Conservation (phyloP, 1,140 invertebrate species). For the Panulirus ornatus region DNA sequence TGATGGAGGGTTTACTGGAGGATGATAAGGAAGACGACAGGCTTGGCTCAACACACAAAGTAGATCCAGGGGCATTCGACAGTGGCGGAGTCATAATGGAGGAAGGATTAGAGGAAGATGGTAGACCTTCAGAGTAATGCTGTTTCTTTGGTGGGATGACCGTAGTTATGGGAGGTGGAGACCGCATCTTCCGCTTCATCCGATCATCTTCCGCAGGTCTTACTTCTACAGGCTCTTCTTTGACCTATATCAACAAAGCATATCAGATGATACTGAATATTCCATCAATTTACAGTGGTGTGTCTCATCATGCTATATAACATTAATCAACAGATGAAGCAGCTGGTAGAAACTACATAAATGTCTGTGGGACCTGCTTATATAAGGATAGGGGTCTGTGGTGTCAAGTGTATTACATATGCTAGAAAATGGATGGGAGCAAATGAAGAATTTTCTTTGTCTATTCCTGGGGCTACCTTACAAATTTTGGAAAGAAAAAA, state of each 20-base stretch:
- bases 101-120: conserved; percentile 28
- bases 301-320: too few species aligned
- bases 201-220: conserved; percentile 56
- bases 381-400: too few species aligned
- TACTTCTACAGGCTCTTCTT: conserved; percentile 65
- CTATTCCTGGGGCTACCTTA: too few species aligned
- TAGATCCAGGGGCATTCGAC: not conserved
- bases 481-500: too few species aligned
- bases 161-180: conserved; percentile 59
- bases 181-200: conserved; percentile 59
- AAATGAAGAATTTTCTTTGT: too few species aligned
- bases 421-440: too few species aligned
- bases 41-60: not conserved
- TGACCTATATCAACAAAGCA: conserved; percentile 34
- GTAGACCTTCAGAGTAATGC: conserved; percentile 34
- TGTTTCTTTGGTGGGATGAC: conserved; percentile 69
- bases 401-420: too few species aligned
- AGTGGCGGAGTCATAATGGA: conserved; percentile 46
- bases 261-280: too few species aligned
- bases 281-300: too few species aligned
- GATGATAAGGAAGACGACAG: not conserved
- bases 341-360: too few species aligned
- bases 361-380: too few species aligned
- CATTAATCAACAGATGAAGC: not conserved
- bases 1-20: conserved; percentile 26